A percentile compares a stretch with the other conserved stretches of the same genome.
These are phyloP conservation scores for Acleris holmiana DNA, from an alignment of 2,888 invertebrate species.

Conservation along the genomic window DNA sequence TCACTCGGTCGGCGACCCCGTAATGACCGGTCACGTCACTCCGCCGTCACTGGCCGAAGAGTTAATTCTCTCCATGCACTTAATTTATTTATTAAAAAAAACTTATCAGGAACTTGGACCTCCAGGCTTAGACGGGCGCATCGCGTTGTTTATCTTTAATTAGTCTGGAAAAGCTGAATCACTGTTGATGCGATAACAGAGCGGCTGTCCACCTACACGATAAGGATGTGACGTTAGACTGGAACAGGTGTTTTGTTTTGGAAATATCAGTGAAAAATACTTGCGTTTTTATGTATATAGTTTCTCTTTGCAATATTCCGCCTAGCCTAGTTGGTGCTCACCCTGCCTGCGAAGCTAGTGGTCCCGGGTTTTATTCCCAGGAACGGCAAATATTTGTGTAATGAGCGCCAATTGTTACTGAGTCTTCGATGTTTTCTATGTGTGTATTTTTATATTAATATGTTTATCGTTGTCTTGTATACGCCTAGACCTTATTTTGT, in stretches of 20 bases:
- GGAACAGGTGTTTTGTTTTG: constrained; percentile 17
- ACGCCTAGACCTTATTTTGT: too few relatives aligned
- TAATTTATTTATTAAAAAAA: constrained; percentile 67
- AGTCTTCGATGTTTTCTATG: too few relatives aligned
- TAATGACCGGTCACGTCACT: constrained; percentile 74
- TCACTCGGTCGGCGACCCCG: constrained; percentile 51
- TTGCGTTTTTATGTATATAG: not conserved
- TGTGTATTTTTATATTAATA: too few relatives aligned
- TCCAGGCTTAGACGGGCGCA: constrained; percentile 49
- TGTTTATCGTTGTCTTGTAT: too few relatives aligned
- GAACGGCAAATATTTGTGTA: too few relatives aligned
- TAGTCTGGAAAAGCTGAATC: constrained; percentile 71
- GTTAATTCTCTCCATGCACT: constrained; percentile 74
- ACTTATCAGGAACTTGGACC: constrained; percentile 40
- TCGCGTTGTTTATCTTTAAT: constrained; percentile 75
- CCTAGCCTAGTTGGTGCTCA: too few relatives aligned
- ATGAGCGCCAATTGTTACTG: too few relatives aligned
- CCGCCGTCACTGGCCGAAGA: constrained; percentile 66
- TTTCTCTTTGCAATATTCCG: too few relatives aligned
- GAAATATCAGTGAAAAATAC: constrained; percentile 6
- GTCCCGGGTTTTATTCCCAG: too few relatives aligned
- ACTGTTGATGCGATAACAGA: constrained; percentile 56
- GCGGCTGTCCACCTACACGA: constrained; percentile 41
- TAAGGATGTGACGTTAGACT: constrained; percentile 13
- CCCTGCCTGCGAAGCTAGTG: too few relatives aligned